phyloP scores from a whole-genome alignment of 1,140 invertebrate genomes.

The Scylla paramamosain region DNA sequence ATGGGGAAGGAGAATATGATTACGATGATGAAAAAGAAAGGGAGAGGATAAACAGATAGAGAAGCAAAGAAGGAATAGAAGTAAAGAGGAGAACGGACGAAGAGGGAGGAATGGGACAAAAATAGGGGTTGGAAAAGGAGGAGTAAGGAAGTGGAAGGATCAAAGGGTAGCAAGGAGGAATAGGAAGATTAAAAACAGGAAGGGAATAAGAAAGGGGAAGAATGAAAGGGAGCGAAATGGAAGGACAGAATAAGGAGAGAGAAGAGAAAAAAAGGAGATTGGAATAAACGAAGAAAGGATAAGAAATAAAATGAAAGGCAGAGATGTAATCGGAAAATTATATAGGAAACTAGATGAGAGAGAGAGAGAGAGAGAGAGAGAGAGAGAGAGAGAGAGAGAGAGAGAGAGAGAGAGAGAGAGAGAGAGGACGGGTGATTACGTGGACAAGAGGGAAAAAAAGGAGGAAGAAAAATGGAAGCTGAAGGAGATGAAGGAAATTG shows the following conservation, averaged over 20 bases:
- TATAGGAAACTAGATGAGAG: not conserved
- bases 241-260: not conserved
- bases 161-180: not conserved
- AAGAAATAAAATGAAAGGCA: not conserved
- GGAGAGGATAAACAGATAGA: not conserved
- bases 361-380: conserved; percentile 26
- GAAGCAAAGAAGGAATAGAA: not conserved
- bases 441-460: not conserved
- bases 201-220: not conserved
- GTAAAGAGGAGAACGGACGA: not conserved
- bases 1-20: too few species aligned
- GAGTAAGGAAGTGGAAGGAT: not conserved
- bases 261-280: not conserved
- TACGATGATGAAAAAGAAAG: not conserved
- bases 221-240: too few species aligned
- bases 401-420: conserved; percentile 18
- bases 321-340: not conserved
- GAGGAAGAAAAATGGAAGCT: not conserved
- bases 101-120: not conserved
- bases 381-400: not conserved
- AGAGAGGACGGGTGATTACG: not conserved
- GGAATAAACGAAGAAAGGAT: too few species aligned
- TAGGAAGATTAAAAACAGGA: not conserved
- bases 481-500: too few species aligned
- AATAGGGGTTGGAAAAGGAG: too few species aligned